These are phyloP conservation scores for Cyanoderma ruficeps DNA, from an alignment of 2,113 vertebrate species.

Conservation along the genomic window DNA sequence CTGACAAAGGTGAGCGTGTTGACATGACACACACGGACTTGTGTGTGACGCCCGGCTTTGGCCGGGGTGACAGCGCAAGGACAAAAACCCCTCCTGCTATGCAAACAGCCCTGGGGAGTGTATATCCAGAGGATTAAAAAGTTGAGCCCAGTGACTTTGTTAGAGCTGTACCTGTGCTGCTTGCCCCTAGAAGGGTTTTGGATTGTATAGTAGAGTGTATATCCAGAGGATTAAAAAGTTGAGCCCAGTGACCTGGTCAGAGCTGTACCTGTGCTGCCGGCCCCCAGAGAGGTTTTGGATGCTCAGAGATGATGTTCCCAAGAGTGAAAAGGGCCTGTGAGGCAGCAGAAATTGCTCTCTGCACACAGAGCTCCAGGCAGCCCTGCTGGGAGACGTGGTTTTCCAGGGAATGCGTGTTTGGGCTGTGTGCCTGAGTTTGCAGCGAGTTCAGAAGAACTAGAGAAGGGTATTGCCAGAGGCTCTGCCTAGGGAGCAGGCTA, in stretches of 20 bases:
- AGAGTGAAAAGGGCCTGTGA: background rate
- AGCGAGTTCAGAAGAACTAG: background rate
- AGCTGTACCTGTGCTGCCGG: background rate
- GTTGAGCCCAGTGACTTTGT: background rate
- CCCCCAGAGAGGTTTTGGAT: background rate
- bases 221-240: background rate
- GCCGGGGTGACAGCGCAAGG: background rate
- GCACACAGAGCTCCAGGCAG: background rate
- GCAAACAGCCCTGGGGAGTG: background rate
- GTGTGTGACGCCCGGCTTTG: background rate
- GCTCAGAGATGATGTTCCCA: rapidly evolving
- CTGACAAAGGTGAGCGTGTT: slow-evolving; percentile 28
- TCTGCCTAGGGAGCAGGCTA: background rate
- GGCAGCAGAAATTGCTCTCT: background rate
- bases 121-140: background rate
- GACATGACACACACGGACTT: slow-evolving; percentile 27
- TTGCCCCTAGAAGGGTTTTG: background rate
- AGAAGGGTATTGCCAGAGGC: background rate
- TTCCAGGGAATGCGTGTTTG: background rate
- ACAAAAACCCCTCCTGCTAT: background rate
- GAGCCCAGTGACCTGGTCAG: background rate
- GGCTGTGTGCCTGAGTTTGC: background rate
- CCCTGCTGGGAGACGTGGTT: rapidly evolving
- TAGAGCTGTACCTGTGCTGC: background rate
- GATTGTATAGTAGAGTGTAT: background rate